Percentiles rank a stretch among this genome's conserved stretches.
Conservation (phyloP, 2,797 vertebrate genomes). For the Mycteria americana region DNA sequence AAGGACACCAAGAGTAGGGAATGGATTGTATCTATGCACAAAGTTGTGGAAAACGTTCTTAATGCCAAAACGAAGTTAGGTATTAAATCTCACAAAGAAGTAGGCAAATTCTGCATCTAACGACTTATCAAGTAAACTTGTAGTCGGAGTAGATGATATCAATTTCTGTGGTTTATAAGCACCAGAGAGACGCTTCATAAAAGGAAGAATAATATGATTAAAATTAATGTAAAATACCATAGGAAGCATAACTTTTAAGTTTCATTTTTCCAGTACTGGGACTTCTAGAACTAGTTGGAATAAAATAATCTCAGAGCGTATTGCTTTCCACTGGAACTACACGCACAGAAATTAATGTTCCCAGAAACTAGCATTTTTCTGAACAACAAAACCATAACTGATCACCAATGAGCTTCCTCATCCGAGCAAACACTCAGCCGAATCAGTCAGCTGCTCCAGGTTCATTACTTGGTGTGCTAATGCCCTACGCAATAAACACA, state of each 20-base stretch:
- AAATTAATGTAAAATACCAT: neutral
- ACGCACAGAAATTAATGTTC: neutral
- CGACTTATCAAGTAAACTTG: neutral
- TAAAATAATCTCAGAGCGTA: neutral
- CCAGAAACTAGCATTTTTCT: neutral
- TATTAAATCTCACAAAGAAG: neutral
- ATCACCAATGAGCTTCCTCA: slow-evolving; percentile 38
- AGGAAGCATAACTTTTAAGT: slow-evolving; percentile 5
- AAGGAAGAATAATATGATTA: slow-evolving; percentile 3
- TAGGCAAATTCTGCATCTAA: neutral
- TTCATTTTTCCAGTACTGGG: neutral
- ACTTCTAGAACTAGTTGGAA: neutral
- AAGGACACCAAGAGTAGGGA: neutral
- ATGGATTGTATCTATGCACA: neutral
- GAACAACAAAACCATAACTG: slow-evolving; percentile 7
- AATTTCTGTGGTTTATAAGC: neutral
- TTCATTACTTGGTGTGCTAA: slow-evolving; percentile 9
- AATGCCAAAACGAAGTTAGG: neutral
- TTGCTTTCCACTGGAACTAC: slow-evolving; percentile 6
- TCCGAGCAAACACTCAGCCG: neutral
- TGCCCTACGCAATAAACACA: slow-evolving; percentile 9
- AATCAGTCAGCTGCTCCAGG: slow-evolving; percentile 43
- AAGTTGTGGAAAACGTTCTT: neutral
- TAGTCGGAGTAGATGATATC: neutral
- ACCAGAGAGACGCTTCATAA: neutral